phyloP scores from a whole-genome alignment of 1,140 invertebrate genomes.

The Charaxes varanes region DNA sequence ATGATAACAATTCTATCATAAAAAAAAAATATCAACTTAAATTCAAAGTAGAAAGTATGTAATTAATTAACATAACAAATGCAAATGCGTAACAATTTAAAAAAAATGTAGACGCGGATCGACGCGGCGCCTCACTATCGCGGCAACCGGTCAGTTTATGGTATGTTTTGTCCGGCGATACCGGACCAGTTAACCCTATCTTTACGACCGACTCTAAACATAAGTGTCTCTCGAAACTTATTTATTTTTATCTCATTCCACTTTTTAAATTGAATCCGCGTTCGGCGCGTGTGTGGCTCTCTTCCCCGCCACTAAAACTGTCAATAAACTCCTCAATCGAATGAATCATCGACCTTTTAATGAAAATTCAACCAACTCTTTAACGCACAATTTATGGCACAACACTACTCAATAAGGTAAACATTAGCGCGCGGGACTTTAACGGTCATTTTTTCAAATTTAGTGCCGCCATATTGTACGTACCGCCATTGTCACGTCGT shows the following conservation, averaged over 20 bases:
- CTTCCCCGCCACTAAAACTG: slow-evolving; percentile 56
- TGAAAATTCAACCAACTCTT: slow-evolving; percentile 59
- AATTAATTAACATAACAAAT: slow-evolving; percentile 12
- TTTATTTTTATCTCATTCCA: slow-evolving; percentile 71
- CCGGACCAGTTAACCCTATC: slow-evolving; percentile 69
- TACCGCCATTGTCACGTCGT: slow-evolving; percentile 40
- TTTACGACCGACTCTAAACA: slow-evolving; percentile 69
- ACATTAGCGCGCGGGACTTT: slow-evolving; percentile 25
- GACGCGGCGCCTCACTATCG: slow-evolving; percentile 31
- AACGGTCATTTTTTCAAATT: slow-evolving; percentile 39
- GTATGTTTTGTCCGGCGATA: slow-evolving; percentile 66
- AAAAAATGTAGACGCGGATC: slow-evolving; percentile 14
- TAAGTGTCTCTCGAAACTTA: slow-evolving; percentile 68
- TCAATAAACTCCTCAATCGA: slow-evolving; percentile 56
- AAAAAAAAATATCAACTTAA: too few species aligned
- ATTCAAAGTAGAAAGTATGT: slow-evolving; percentile 9
- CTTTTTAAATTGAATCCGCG: slow-evolving; percentile 69
- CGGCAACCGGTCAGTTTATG: slow-evolving; percentile 60
- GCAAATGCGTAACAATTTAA: slow-evolving; percentile 16
- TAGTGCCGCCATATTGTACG: slow-evolving; percentile 28
- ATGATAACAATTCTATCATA: too few species aligned
- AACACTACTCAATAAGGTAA: slow-evolving; percentile 40
- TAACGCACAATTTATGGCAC: slow-evolving; percentile 52
- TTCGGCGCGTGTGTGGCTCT: slow-evolving; percentile 64
- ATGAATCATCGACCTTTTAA: slow-evolving; percentile 55